These are phyloP conservation scores for Lepidochitona cinerea DNA, from an alignment of 2,888 invertebrate genomes.

Conservation along the genomic window DNA sequence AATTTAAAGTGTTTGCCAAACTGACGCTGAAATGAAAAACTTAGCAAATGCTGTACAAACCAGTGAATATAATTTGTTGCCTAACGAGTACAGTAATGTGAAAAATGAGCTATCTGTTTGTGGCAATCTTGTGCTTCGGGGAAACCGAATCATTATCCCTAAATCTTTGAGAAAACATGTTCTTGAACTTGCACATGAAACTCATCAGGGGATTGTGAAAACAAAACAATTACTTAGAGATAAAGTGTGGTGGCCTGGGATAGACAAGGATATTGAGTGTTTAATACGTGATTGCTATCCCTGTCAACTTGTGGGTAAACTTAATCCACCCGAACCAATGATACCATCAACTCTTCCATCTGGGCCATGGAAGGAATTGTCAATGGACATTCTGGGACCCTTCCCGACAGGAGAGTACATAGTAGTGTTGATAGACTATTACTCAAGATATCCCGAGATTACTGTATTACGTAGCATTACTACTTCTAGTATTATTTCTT, in stretches of 20 bases:
- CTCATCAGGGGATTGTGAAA: slow-evolving; percentile 9
- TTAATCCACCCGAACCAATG: neutral
- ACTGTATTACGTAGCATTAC: slow-evolving; percentile 9
- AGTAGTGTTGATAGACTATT: slow-evolving; percentile 15
- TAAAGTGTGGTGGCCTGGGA: slow-evolving; percentile 26
- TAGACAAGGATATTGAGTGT: slow-evolving; percentile 14
- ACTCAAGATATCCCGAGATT: slow-evolving; percentile 20
- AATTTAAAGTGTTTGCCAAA: neutral
- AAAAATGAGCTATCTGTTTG: slow-evolving; percentile 12
- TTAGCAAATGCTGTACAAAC: neutral
- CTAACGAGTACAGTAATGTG: neutral
- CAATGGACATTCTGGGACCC: slow-evolving; percentile 16
- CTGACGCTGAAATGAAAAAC: neutral
- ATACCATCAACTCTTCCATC: slow-evolving; percentile 3
- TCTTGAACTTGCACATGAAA: slow-evolving; percentile 11
- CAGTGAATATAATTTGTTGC: neutral
- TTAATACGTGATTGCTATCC: slow-evolving; percentile 13
- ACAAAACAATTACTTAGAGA: slow-evolving; percentile 22
- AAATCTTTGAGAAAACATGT: neutral
- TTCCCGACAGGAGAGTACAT: slow-evolving; percentile 16
- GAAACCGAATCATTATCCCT: slow-evolving; percentile 17
- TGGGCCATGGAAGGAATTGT: slow-evolving; percentile 12
- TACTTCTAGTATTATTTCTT: too few relatives aligned
- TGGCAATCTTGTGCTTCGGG: slow-evolving; percentile 11
- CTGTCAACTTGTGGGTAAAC: slow-evolving; percentile 10